Evolutionary conservation across 2,797 vertebrate species (phyloP).

Genomic region (Rhinoraja longicauda): DNA sequence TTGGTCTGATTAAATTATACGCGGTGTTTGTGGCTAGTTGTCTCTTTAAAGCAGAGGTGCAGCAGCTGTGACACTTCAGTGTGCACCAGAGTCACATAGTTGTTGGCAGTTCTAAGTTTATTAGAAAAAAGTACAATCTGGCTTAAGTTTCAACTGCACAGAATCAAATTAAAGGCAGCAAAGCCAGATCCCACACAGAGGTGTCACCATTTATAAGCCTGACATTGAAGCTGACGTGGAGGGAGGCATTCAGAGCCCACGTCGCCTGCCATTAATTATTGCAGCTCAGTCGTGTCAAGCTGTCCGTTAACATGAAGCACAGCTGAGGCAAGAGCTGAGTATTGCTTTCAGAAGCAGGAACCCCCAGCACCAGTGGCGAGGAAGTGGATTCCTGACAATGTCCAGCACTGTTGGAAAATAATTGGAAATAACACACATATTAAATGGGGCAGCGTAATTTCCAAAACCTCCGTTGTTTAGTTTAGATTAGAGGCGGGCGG

Average conservation of each 20-base stretch:
- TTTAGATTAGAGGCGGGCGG: too few relatives aligned
- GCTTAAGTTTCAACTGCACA: not conserved
- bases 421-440: not conserved
- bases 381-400: not conserved
- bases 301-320: conserved; percentile 2
- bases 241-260: too few relatives aligned
- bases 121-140: not conserved
- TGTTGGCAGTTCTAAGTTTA: not conserved
- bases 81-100: not conserved
- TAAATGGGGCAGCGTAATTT: not conserved
- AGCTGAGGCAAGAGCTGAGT: not conserved
- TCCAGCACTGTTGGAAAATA: not conserved
- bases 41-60: conserved; percentile 7
- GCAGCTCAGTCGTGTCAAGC: not conserved
- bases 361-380: not conserved
- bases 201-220: not conserved
- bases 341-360: not conserved
- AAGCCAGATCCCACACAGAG: not conserved
- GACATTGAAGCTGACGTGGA: conserved; percentile 6
- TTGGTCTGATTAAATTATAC: not conserved
- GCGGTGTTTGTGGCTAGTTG: not conserved
- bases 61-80: not conserved
- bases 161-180: conserved; percentile 21
- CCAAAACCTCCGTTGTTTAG: not conserved
- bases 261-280: not conserved